Evolutionary conservation across 2,888 invertebrate genomes (phyloP).

Genomic region (Tenthredo scrophulariae): DNA sequence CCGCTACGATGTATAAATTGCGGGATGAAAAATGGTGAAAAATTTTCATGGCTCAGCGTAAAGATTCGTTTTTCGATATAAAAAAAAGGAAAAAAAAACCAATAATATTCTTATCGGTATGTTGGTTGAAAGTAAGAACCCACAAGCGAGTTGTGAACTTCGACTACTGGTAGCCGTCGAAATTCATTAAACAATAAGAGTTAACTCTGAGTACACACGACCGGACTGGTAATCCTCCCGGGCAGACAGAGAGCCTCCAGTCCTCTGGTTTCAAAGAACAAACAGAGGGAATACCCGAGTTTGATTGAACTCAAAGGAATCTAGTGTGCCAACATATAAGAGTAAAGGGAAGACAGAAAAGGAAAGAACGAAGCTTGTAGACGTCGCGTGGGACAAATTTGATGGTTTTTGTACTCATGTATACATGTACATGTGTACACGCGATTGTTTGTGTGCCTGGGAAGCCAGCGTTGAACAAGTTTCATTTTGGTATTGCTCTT

Average conservation of each 20-base stretch:
- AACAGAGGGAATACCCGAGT: background rate
- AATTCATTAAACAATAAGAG: background rate
- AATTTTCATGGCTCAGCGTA: background rate
- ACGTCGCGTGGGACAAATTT: conserved; percentile 5
- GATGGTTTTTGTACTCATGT: background rate
- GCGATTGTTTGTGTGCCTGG: background rate
- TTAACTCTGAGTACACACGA: background rate
- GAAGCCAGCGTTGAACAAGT: background rate
- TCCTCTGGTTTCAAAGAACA: background rate
- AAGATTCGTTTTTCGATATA: no score
- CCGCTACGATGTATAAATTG: background rate
- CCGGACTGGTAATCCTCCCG: background rate
- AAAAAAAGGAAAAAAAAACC: no score
- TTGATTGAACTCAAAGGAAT: conserved; percentile 11
- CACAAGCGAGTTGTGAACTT: background rate
- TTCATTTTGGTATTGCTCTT: background rate
- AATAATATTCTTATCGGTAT: no score
- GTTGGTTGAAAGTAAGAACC: background rate
- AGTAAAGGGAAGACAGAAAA: background rate
- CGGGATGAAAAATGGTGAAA: background rate
- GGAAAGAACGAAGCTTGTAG: background rate
- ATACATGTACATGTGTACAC: background rate
- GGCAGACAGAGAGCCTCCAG: background rate
- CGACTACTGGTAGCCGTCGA: background rate
- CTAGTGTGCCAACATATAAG: background rate